phyloP scores from a whole-genome alignment of 2,797 vertebrate species.

The Delichon dasypus region DNA sequence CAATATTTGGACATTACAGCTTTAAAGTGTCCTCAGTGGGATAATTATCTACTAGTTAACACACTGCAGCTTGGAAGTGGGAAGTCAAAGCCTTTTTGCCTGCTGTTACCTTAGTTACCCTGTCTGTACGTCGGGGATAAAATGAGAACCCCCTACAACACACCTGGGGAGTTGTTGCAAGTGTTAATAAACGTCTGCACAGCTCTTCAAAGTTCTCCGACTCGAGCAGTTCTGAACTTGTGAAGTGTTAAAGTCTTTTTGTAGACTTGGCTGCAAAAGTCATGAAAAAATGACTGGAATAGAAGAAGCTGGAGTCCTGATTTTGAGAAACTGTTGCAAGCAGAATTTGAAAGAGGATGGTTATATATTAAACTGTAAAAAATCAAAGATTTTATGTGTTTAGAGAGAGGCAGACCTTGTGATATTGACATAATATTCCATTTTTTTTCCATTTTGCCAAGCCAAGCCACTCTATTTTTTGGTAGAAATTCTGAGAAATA shows the following conservation, averaged over 20 bases:
- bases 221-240: constrained; percentile 12
- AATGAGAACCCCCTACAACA: constrained; percentile 18
- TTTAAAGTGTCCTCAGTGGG: background rate
- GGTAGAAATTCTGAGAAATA: background rate
- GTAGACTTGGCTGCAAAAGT: constrained; percentile 14
- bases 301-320: constrained; percentile 3
- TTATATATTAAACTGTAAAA: background rate
- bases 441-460: background rate
- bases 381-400: background rate
- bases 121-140: constrained; percentile 8
- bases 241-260: constrained; percentile 47
- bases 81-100: constrained; percentile 53
- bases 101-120: constrained; percentile 61
- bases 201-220: constrained; percentile 10
- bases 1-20: constrained; percentile 39
- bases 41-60: constrained; percentile 49
- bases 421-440: background rate
- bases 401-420: constrained; percentile 20
- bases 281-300: constrained; percentile 3
- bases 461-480: background rate
- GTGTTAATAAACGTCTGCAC: constrained; percentile 46
- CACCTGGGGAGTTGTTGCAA: constrained; percentile 17
- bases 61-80: constrained; percentile 57
- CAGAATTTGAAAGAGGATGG: constrained; percentile 10
- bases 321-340: background rate